A percentile compares a stretch with the other conserved stretches of the same genome.
Conservation (phyloP, 2,888 invertebrate genomes). For the Aleiodes testaceus region DNA sequence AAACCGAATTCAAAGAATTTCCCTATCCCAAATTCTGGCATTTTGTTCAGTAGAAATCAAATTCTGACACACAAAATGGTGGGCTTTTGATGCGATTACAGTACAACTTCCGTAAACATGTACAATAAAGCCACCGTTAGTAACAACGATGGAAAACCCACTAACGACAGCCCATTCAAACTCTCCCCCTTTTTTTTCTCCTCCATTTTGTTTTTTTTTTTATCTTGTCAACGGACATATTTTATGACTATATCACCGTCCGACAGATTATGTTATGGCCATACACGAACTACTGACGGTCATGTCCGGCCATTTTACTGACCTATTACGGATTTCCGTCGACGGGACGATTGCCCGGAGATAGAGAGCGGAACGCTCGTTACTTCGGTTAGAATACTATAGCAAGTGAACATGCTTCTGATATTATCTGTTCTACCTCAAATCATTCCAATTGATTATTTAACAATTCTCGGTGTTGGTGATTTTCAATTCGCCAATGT, state of each 20-base stretch:
- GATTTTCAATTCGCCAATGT: no score
- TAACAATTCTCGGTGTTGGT: background rate
- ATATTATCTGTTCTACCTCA: conserved; percentile 16
- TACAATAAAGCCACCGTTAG: no score
- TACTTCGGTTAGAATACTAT: background rate
- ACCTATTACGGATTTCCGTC: conserved; percentile 60
- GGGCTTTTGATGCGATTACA: no score
- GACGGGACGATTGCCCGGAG: conserved; percentile 55
- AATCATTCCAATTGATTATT: conserved; percentile 34
- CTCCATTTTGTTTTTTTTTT: background rate
- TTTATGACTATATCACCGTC: conserved; percentile 36
- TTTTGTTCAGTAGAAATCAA: no score
- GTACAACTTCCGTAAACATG: no score
- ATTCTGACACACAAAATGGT: no score
- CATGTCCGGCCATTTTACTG: conserved; percentile 58
- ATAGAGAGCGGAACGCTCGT: conserved; percentile 44
- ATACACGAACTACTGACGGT: conserved; percentile 49
- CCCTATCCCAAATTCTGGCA: no score
- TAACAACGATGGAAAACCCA: background rate
- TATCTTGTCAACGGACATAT: conserved; percentile 40
- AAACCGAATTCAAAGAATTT: no score
- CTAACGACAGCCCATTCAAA: conserved; percentile 1
- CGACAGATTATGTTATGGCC: conserved; percentile 26
- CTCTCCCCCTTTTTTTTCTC: background rate
- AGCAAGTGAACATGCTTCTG: conserved; percentile 1